phyloP scores from a whole-genome alignment of 2,797 vertebrate species.

The Oreochromis mossambicus region DNA sequence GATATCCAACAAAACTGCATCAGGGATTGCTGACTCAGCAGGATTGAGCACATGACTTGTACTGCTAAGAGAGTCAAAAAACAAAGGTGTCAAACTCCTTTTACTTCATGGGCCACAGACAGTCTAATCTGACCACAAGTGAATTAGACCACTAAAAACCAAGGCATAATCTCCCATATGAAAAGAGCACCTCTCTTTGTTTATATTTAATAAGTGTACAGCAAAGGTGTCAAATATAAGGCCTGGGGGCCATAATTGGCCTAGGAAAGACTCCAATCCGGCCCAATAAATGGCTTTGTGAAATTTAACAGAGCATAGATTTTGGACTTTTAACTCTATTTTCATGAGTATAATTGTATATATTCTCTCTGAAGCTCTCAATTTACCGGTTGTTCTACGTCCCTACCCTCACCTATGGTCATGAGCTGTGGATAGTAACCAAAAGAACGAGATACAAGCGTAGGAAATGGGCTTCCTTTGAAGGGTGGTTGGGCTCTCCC shows the following conservation, averaged over 20 bases:
- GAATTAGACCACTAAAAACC: neutral
- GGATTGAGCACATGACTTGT: neutral
- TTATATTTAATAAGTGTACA: accelerated
- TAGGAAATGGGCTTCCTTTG: neutral
- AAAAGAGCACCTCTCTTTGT: neutral
- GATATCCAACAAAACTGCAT: neutral
- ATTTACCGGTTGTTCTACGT: neutral
- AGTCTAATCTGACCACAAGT: neutral
- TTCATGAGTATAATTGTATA: neutral
- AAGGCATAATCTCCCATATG: neutral
- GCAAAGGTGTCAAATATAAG: neutral
- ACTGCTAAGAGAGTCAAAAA: neutral
- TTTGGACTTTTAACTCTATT: neutral
- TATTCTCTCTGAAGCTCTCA: neutral
- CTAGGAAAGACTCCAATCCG: neutral
- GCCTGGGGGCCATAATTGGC: neutral
- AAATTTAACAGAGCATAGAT: accelerated
- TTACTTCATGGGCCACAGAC: neutral
- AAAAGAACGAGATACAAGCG: neutral
- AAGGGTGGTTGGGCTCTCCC: neutral
- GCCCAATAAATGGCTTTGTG: neutral
- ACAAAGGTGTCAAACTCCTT: neutral
- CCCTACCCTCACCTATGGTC: neutral
- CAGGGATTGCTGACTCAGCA: neutral
- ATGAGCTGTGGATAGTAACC: neutral